Conservation (phyloP, 2,113 vertebrate species). For the Pseudorasbora parva region DNA sequence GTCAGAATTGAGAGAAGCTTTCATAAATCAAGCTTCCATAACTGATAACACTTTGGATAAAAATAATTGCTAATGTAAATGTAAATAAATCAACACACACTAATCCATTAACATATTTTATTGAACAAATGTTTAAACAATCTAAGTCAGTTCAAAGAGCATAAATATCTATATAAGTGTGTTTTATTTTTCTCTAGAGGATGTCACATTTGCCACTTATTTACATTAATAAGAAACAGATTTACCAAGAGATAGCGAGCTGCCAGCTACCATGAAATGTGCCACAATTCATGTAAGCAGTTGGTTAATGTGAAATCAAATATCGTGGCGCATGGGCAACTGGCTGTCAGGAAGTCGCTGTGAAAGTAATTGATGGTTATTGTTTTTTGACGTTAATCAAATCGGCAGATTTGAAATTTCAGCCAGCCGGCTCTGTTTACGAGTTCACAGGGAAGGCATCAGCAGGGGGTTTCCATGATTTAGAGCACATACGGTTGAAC, state of each 20-base stretch:
- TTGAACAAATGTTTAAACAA: conserved; percentile 17
- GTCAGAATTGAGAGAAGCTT: too few relatives aligned
- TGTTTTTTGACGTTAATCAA: conserved; percentile 41
- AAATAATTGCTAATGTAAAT: background rate
- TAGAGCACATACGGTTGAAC: conserved; percentile 4
- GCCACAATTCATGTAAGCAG: conserved; percentile 27
- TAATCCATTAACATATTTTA: background rate
- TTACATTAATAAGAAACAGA: conserved; percentile 35
- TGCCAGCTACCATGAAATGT: conserved; percentile 26
- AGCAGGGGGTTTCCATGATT: conserved; percentile 23
- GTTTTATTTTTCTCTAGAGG: conserved; percentile 10
- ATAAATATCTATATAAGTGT: background rate
- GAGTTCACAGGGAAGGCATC: conserved; percentile 20
- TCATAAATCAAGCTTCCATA: too few relatives aligned
- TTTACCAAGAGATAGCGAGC: conserved; percentile 22
- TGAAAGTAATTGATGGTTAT: conserved; percentile 33
- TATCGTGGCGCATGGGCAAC: conserved; percentile 7
- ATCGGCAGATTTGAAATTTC: conserved; percentile 21
- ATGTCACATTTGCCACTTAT: conserved; percentile 19
- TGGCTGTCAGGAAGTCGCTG: conserved; percentile 15
- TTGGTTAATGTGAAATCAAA: conserved; percentile 36
- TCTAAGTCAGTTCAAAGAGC: background rate
- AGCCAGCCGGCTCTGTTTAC: conserved; percentile 24
- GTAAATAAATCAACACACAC: background rate
- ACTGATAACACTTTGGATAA: background rate